Evolutionary conservation across 2,888 invertebrate genomes (phyloP), one percentile per base, ranked within the genome.

Genomic region (Hirtodrosophila confusa): DNA sequence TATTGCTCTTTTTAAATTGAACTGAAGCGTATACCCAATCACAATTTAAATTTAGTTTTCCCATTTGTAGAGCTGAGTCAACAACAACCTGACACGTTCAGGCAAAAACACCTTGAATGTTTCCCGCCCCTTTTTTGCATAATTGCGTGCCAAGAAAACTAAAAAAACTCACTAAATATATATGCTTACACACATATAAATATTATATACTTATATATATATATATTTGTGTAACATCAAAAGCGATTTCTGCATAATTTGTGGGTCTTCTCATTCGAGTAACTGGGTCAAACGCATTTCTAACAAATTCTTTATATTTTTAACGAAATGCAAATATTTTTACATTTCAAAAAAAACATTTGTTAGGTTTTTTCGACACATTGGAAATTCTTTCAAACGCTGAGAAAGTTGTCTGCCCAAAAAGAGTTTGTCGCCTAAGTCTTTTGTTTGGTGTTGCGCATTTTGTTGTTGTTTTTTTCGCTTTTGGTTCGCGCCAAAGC

Each of bases 371-470:
- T 44, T 29, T 12, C 39, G 49, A 12, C 50, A 51, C 27, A 57
- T 76, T 71, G 56, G 60, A 70, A 73, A 70, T 73, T 73, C 72
- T 75, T 47, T 12, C 9, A 23, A 44, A 45, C 31, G 58, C 55
- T 82, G 82, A 73, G 82, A 82, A 82, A 82, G 80, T 80, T 84
- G 70, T 63, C 56, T 55, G 56, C 12, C 61, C 71, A 76, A 72
- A 72, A 63, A 66, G 55, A 75, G 87, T 82, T 83, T 82, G 87
- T 87, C 76, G 85, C 82, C 73, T 78, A 69, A 85, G 85, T 83
- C 86, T 83, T 83, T 83, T 78, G 82, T 84, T 86, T 62, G 49
- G 23, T 27, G 12, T 54, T 37, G 51, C 41, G 7, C 11, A 24
- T 36, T 24, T 27, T 36, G 36, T 49, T 44, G 17, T 33, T 69